Base-by-base conservation (phyloP, 2,113 vertebrate genomes). In the Microcebus griseorufus region DNA sequence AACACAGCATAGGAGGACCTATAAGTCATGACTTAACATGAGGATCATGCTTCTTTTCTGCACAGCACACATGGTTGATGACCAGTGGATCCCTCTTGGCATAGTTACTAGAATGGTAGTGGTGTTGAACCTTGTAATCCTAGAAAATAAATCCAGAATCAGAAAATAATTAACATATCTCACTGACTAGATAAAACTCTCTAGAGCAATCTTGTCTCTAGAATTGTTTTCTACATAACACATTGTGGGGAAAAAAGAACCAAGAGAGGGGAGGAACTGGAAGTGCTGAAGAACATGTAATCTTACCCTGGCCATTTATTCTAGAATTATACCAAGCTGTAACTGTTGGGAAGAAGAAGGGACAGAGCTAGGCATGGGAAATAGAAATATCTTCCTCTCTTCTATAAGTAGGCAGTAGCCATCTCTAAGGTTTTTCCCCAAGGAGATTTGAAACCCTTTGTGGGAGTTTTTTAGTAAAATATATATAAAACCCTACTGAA, bases 401-500 rank as follows among this genome's bases (percentile, higher is more conserved):
- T 96, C 97, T 88, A 90, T 85, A 84, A 55, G 62, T 55, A 96
- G 34, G 73, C 70, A 22, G 5, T 53, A 65, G 60, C 72, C 55
- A 78, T 88, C 69, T 87, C 67, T 86, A 51, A 88, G 51, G 5
- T 32, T 88, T 73, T 85, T 87, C 32, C 83, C 88, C 45, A 95
- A 58, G 94, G 86, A 93, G 75, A 97, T 39, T 92, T 94, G 81
- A 97, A 82, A 90, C 90, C 73, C 76, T 96, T 96, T 60, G 70
- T 93, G 37, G 55, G 53, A 76, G 23, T 98, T 97, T 98, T 97
- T 93, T 93, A 96, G 95, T 95, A 94, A 97, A 95, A 20, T 97
- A 97, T 83, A 98, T 98, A 97, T 97, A 97, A 98, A 98, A 98
- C 93, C 60, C 48, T 32, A 0, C 39, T 96, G 75, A 95, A 96